Evolutionary conservation across 2,888 invertebrate genomes (phyloP).

Genomic region (Seira sanloemensis): DNA sequence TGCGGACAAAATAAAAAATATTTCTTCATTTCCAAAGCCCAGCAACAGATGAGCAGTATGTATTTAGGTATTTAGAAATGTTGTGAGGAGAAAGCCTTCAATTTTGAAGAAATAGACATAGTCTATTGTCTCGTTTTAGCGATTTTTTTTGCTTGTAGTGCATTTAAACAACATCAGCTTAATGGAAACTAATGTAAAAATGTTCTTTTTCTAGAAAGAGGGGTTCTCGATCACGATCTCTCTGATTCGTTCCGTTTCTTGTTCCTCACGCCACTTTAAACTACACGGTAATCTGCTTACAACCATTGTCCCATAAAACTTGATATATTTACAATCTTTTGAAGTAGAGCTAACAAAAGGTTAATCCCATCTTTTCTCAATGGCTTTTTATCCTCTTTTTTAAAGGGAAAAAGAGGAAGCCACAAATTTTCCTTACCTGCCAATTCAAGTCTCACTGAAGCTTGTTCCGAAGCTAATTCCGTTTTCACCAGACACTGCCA

Average conservation of each 20-base stretch:
- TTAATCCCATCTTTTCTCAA: neutral
- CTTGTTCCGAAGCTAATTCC: slow-evolving; percentile 68
- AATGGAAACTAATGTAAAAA: neutral
- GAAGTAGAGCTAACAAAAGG: slow-evolving; percentile 13
- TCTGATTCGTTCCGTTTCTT: neutral
- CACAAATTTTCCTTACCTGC: slow-evolving; percentile 71
- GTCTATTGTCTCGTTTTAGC: no score
- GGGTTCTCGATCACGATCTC: neutral
- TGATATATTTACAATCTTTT: slow-evolving; percentile 14
- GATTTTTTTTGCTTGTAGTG: neutral
- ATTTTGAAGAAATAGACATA: no score
- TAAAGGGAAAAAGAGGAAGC: slow-evolving; percentile 44
- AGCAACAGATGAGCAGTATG: no score
- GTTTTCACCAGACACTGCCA: slow-evolving; percentile 70
- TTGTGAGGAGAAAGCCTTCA: no score
- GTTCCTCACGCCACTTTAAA: neutral
- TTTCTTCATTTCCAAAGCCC: no score
- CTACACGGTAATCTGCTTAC: slow-evolving; percentile 12
- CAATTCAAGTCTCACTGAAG: slow-evolving; percentile 66
- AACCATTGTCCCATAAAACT: slow-evolving; percentile 6
- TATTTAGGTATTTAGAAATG: no score
- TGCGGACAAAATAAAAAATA: no score
- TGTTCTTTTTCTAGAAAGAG: neutral
- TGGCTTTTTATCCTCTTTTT: slow-evolving; percentile 3
- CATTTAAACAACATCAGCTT: slow-evolving; percentile 9